Percentiles rank a stretch among this genome's conserved stretches.
Conservation (phyloP, 2,113 vertebrate species). For the Ornithorhynchus anatinus region DNA sequence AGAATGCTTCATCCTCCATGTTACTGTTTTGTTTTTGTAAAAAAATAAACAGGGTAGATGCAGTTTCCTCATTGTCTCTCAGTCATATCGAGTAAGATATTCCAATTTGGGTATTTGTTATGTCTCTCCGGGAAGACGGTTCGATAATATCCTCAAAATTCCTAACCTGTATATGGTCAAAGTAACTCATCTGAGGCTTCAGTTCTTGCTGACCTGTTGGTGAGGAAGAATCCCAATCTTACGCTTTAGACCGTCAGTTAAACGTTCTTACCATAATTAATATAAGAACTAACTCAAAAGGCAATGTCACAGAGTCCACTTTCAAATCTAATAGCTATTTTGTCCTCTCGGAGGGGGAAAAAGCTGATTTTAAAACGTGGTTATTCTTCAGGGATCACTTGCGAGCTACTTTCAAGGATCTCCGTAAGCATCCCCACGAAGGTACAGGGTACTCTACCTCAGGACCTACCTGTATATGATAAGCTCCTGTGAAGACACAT, state of each 20-base stretch:
- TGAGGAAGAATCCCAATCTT: not conserved
- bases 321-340: no score
- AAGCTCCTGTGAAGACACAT: no score
- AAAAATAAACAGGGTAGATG: conserved; percentile 25
- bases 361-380: no score
- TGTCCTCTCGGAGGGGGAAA: no score
- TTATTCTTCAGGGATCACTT: no score
- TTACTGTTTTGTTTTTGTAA: conserved; percentile 41
- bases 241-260: not conserved
- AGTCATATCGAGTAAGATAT: not conserved
- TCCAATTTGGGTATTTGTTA: not conserved
- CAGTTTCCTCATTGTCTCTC: not conserved
- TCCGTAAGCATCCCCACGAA: no score
- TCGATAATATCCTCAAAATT: not conserved
- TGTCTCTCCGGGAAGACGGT: not conserved
- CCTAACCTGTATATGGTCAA: not conserved
- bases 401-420: no score
- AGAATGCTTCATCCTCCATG: conserved; percentile 1
- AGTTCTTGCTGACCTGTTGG: not conserved
- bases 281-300: no score
- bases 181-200: not conserved
- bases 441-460: no score
- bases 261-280: no score
- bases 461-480: no score
- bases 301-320: no score